These are phyloP conservation scores for Brachyhypopomus occidentalis DNA, from an alignment of 2,113 vertebrate species.

Conservation along the genomic window DNA sequence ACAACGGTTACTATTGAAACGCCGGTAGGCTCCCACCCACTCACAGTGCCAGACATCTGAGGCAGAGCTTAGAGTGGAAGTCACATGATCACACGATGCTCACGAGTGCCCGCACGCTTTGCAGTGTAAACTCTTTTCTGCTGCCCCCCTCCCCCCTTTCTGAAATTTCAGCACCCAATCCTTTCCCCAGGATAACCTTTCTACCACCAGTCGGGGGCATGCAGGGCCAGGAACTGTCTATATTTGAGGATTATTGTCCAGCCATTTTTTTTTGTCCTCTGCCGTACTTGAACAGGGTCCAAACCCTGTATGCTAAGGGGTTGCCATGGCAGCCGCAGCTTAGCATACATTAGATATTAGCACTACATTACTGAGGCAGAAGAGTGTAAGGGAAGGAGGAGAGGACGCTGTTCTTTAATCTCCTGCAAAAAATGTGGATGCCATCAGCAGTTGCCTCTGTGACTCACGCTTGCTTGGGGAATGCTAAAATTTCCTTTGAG, in stretches of 20 bases:
- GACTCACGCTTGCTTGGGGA: conserved; percentile 35
- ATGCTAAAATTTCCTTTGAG: conserved; percentile 26
- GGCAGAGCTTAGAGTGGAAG: conserved; percentile 26
- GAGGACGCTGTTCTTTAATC: conserved; percentile 29
- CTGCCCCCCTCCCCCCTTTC: conserved; percentile 6
- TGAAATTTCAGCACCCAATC: conserved; percentile 21
- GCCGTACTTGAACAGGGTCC: conserved; percentile 65
- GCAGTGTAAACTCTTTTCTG: conserved; percentile 32
- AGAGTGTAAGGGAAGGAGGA: conserved; percentile 39
- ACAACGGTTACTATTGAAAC: conserved; percentile 28
- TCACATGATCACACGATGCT: conserved; percentile 47
- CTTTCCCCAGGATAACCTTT: conserved; percentile 30
- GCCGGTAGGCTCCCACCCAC: conserved; percentile 49
- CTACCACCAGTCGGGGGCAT: conserved; percentile 14
- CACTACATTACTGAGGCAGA: conserved; percentile 61
- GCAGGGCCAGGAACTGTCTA: conserved; percentile 25
- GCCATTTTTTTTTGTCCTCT: conserved; percentile 49
- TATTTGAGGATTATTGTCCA: conserved; percentile 58
- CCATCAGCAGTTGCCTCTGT: conserved; percentile 37
- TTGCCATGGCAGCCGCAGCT: conserved; percentile 79
- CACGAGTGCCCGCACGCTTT: conserved; percentile 33
- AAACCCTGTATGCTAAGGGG: conserved; percentile 64
- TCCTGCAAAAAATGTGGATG: conserved; percentile 25
- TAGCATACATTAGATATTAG: conserved; percentile 77
- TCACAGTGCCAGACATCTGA: conserved; percentile 40